Conservation (phyloP, 2,797 vertebrate species). For the Sebastes elongatus region DNA sequence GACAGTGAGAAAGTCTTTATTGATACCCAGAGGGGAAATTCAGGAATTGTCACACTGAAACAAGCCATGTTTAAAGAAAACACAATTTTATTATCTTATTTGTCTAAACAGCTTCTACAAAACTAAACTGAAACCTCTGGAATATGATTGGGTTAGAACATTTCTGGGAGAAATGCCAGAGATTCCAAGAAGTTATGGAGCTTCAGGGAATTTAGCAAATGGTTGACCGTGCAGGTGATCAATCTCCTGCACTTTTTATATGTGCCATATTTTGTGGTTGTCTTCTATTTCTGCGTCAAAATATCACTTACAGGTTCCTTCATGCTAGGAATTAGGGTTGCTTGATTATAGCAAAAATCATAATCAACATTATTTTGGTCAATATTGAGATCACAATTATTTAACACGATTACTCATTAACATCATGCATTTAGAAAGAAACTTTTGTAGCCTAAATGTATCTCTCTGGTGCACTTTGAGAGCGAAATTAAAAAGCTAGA, state of each 20-base stretch:
- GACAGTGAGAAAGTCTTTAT: background rate
- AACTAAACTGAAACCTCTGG: background rate
- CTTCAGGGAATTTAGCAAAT: conserved; percentile 2
- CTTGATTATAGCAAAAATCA: too few species aligned
- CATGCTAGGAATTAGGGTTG: background rate
- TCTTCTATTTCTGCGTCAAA: background rate
- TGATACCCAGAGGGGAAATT: background rate
- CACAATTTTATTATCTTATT: background rate
- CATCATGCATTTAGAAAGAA: too few species aligned
- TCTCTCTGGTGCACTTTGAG: too few species aligned
- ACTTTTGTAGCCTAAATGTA: too few species aligned
- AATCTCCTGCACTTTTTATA: background rate
- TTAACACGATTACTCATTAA: too few species aligned
- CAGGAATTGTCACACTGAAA: background rate
- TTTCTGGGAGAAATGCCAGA: conserved; percentile 5
- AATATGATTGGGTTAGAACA: background rate
- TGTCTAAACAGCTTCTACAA: background rate
- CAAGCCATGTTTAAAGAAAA: background rate
- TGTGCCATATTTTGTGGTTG: background rate
- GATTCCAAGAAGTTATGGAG: background rate
- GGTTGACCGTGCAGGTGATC: background rate
- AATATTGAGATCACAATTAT: too few species aligned
- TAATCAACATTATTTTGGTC: too few species aligned
- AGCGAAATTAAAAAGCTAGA: too few species aligned
- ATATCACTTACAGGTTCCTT: background rate